Evolutionary conservation across 1,140 invertebrate genomes (phyloP).

Genomic region (Glossosoma conforme): DNA sequence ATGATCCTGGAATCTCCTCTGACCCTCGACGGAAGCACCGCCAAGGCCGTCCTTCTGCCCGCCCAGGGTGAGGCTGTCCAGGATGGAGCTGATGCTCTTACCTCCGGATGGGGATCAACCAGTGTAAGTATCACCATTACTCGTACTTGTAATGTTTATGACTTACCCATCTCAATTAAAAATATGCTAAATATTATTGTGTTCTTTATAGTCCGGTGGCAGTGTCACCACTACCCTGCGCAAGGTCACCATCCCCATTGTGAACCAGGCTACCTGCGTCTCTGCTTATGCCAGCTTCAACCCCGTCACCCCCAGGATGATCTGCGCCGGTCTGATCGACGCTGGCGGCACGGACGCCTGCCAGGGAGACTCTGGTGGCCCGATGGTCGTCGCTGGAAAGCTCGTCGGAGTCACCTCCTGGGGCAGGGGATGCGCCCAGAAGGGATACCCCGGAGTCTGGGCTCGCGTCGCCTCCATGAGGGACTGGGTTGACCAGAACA

Average conservation of each 20-base stretch:
- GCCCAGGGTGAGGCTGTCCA: constrained; percentile 26
- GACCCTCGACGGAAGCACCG: constrained; percentile 9
- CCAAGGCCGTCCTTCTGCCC: constrained; percentile 12
- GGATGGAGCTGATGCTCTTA: constrained; percentile 27
- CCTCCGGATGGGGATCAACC: constrained; percentile 43
- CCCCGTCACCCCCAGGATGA: constrained; percentile 36
- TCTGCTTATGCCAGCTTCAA: constrained; percentile 28
- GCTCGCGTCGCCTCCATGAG: constrained; percentile 52
- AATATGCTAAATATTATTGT: background rate
- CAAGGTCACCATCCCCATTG: constrained; percentile 39
- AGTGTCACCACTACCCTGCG: constrained; percentile 34
- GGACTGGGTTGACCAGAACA: too few relatives aligned
- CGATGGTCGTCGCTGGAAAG: constrained; percentile 30
- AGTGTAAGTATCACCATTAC: constrained; percentile 1
- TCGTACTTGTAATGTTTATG: background rate
- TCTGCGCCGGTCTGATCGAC: constrained; percentile 51
- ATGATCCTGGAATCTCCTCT: constrained; percentile 10
- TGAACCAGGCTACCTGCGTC: constrained; percentile 33
- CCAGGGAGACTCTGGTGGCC: constrained; percentile 39
- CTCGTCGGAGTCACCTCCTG: constrained; percentile 47
- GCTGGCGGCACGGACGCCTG: constrained; percentile 29
- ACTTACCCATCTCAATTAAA: background rate
- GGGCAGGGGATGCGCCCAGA: constrained; percentile 42
- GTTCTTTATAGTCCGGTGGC: constrained; percentile 17
- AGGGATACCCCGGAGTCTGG: constrained; percentile 57